Percentiles rank a stretch among this genome's conserved stretches.
These are phyloP conservation scores for Notocelia uddmanniana DNA, from an alignment of 2,888 invertebrate species.

Conservation along the genomic window DNA sequence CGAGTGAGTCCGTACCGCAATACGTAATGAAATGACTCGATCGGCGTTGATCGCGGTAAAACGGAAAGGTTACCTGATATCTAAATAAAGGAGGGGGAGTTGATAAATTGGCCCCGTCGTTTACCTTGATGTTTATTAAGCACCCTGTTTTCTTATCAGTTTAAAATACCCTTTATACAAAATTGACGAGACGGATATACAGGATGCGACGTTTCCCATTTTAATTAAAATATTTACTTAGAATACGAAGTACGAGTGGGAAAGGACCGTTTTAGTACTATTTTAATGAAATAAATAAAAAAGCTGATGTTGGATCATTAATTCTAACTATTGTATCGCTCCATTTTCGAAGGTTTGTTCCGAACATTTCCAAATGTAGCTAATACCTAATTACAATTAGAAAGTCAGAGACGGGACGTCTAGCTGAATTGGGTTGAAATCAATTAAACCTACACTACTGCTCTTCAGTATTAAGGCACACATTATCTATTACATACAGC, in stretches of 20 bases:
- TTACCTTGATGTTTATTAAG: not conserved
- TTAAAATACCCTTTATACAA: not conserved
- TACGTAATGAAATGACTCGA: conserved; percentile 6
- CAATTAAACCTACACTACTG: too few relatives aligned
- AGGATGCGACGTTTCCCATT: too few relatives aligned
- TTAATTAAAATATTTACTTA: too few relatives aligned
- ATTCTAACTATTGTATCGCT: too few relatives aligned
- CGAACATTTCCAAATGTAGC: not conserved
- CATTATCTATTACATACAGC: too few relatives aligned
- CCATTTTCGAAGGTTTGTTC: too few relatives aligned
- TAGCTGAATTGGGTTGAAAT: too few relatives aligned
- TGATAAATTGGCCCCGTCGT: not conserved
- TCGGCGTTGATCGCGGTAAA: conserved; percentile 1
- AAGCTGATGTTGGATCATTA: too few relatives aligned
- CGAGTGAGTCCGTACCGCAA: not conserved
- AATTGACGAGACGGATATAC: not conserved
- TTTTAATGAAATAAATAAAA: too few relatives aligned
- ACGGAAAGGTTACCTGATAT: conserved; percentile 9
- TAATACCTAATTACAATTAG: not conserved
- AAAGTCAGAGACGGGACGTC: not conserved
- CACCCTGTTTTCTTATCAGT: not conserved
- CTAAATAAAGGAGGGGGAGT: not conserved
- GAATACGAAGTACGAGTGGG: too few relatives aligned
- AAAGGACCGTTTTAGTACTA: too few relatives aligned
- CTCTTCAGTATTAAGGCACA: too few relatives aligned